These are phyloP conservation scores for Caenorhabditis japonica DNA, from an alignment of 2,888 invertebrate genomes.

Conservation along the genomic window DNA sequence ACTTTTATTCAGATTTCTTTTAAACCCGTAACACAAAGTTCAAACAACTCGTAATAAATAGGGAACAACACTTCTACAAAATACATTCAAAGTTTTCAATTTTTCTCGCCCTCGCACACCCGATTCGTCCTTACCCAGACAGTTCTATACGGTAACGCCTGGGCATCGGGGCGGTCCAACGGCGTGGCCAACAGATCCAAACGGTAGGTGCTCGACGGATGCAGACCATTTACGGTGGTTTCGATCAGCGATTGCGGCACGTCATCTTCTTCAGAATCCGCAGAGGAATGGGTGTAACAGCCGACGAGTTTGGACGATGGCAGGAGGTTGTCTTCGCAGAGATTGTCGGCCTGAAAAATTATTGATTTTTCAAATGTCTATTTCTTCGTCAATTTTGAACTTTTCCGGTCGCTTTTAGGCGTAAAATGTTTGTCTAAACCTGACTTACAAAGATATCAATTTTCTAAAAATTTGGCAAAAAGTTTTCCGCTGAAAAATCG, in stretches of 20 bases:
- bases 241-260: slow-evolving; percentile 52
- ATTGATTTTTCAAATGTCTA: no score
- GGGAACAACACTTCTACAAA: no score
- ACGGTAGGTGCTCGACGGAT: slow-evolving; percentile 61
- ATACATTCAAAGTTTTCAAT: no score
- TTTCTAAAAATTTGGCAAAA: background rate
- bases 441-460: no score
- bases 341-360: slow-evolving; percentile 57
- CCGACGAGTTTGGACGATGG: slow-evolving; percentile 60
- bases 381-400: no score
- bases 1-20: no score
- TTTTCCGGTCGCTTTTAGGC: no score
- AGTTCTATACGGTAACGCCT: slow-evolving; percentile 66
- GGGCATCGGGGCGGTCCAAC: slow-evolving; percentile 46
- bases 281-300: slow-evolving; percentile 58
- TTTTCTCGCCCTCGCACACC: no score
- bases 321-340: slow-evolving; percentile 59
- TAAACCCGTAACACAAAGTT: no score
- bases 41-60: no score
- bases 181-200: slow-evolving; percentile 65
- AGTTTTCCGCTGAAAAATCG: no score
- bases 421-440: no score
- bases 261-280: slow-evolving; percentile 1
- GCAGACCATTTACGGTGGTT: slow-evolving; percentile 59
- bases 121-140: slow-evolving; percentile 64